Base-by-base conservation (phyloP, 53 echinoderm and acorn worm species). In the Echinometra lucunter region DNA sequence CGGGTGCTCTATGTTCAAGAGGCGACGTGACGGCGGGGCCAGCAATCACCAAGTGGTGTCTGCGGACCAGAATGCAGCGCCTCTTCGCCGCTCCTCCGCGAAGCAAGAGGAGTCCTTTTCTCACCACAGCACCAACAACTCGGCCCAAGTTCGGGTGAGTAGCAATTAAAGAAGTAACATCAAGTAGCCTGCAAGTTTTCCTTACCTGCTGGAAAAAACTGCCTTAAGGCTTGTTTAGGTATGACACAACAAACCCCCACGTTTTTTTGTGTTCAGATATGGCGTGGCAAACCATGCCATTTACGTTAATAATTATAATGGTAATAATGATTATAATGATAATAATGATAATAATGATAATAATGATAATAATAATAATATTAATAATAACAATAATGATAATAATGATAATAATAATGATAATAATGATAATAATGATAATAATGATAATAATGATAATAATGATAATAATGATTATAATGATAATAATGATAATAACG, bases 1-100 rank as follows among this genome's bases (percentile, higher is more conserved):
- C 49, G 42, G 94, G 58, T 94, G 94, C 94, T 83, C 85, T 94
- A 94, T 94, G 94, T 94, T 94, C 94, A 93, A 94, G 94, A 94
- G 94, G 94, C 94, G 94, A 40, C 94, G 94, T 47, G 85, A 94
- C 63, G 80, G 57, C 80, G 82, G 80, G 38, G 60, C 37, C 38
- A 80, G 27, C 93, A 93, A 56, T 81, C 93, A 93, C 80, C 94
- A 21, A 45, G 83, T n/a, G 85, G 63, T 27, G 47, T 34, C 37
- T 32, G 94, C 44, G 13, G 66, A 94, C 83, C 94, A 83, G 44
- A 94, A 94, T 94, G 94, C 66, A 58, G 83, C 27, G 38, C 83
- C 66, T 30, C 94, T 37, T 34, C 82, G 92, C 78, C 94, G 78
- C 80, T 74, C 75, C 55, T 4, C 57, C 56, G 53, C 23, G 18